Evolutionary conservation across 2,888 invertebrate species (phyloP), one percentile per base, ranked within the genome.

Genomic region (Eupelmus urozonus): DNA sequence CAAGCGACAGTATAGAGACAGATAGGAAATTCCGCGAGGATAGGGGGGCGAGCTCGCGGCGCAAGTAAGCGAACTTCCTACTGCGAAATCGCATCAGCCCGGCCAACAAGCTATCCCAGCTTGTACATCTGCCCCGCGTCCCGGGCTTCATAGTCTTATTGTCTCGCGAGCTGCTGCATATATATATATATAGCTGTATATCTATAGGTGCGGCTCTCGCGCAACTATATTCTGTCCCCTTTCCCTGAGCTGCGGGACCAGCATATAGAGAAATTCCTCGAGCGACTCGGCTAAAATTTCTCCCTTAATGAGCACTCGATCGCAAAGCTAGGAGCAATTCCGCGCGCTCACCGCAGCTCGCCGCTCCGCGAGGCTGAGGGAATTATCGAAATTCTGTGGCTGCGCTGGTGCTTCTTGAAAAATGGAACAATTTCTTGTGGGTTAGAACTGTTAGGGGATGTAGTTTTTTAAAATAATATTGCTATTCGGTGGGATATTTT

Each of bases 81-180:
- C 82, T 81, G 69, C 74, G 79, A 81, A 84, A 84, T 84, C 80
- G 78, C 82, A 82, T 83, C 80, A 80, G 55, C 11, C 23, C 25
- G 16, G 29, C 49, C 27, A 49, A 49, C 65, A 49, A 65, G 65
- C 65, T 29, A 18, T n/a, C n/a, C n/a, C 34, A 13, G 45, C 45
- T 7, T 2, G 45, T 16, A 2, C 45, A 9, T 13, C 16, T 45
- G 45, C 45, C 16, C 16, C 16, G 45, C 16, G 13, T 45, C 16
- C 25, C 40, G 13, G 23, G 13, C n/a, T 40, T 9, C 29, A 11
- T 13, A 45, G 25, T 45, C 63, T 63, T 63, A 63, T 63, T 63
- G 45, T 63, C 63, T 42, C 34, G 11, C 29, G 20, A 11, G 9
- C 9, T 5, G 34, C 3, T 34, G 9, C 9, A 34, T 34, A 34